phyloP scores from a whole-genome alignment of 2,888 invertebrate genomes.

The Drosophila rubida region DNA sequence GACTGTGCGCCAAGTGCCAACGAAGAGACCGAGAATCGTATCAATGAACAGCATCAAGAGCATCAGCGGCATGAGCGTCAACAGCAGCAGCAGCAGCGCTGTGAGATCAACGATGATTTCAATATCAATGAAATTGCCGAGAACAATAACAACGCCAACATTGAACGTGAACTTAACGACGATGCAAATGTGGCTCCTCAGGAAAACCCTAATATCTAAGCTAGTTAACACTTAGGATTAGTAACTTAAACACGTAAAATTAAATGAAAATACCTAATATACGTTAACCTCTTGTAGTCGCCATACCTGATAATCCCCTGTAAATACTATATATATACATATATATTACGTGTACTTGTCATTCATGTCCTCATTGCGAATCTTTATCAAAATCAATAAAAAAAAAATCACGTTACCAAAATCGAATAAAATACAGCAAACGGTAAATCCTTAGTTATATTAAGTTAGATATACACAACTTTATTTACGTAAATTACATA shows the following conservation, averaged over 20 bases:
- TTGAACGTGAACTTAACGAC: constrained; percentile 83
- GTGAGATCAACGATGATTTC: constrained; percentile 55
- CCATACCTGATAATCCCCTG: constrained; percentile 32
- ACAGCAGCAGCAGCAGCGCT: constrained; percentile 37
- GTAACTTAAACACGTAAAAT: background rate
- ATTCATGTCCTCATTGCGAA: constrained; percentile 9
- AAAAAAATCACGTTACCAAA: constrained; percentile 37
- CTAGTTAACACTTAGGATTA: background rate
- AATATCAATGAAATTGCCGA: constrained; percentile 84
- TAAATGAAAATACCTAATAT: background rate
- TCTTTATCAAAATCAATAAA: constrained; percentile 12
- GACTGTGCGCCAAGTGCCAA: constrained; percentile 23
- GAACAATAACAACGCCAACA: constrained; percentile 84
- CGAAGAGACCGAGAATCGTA: constrained; percentile 83
- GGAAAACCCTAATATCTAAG: constrained; percentile 54
- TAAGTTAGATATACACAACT: constrained; percentile 75
- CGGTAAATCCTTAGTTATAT: constrained; percentile 16
- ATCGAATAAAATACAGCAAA: constrained; percentile 34
- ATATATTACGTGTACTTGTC: constrained; percentile 1
- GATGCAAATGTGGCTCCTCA: constrained; percentile 69
- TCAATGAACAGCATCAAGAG: constrained; percentile 77
- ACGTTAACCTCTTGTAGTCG: constrained; percentile 11
- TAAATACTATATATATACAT: constrained; percentile 29
- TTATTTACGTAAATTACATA: constrained; percentile 75
- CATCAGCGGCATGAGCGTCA: constrained; percentile 30